Base-by-base conservation (phyloP, 2,113 vertebrate species). In the Nothocercus nigrocapillus region DNA sequence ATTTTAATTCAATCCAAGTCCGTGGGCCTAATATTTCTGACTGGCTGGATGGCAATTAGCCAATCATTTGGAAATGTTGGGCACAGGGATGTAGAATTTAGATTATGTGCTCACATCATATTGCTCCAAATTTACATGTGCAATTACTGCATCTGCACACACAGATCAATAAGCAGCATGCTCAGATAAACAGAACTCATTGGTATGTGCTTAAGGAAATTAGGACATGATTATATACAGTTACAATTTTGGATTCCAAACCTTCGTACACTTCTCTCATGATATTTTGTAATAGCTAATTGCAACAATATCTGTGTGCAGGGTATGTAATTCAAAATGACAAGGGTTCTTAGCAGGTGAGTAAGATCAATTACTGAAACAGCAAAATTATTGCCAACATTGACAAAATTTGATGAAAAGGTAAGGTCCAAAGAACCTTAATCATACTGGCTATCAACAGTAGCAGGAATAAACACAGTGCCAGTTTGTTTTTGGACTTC, bases 341-440 rank as follows among this genome's bases (percentile, higher is more conserved):
- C 82, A 88, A 82, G 77, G 85, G 63, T 78, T 96, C 92, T 95
- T 95, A 96, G 88, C 85, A 95, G 94, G 90, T 96, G 88, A 96
- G 7, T 84, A 93, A 93, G 91, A 92, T 82, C 83, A 92, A 67
- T 82, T 95, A 88, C 87, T 49, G 85, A 92, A 96, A 89, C 42
- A 95, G 74, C 74, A 90, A 82, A 89, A 94, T 89, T 95, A 93
- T 90, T 94, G 91, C 87, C 85, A 95, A 4, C 76, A 11, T 34
- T 61, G 85, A 93, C 85, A 94, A 96, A 93, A 94, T 79, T 5
- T 84, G 85, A 77, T 87, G 74, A 94, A 95, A 96, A 95, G 25
- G 32, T 22, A 79, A 93, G 51, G 70, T 59, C 85, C 85, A 86
- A 88, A 96, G 72, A 90, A 72, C 67, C 81, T 92, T 54, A 76